These are phyloP conservation scores for Rhadinocentrus ornatus DNA, from an alignment of 2,797 vertebrate genomes.

Conservation along the genomic window DNA sequence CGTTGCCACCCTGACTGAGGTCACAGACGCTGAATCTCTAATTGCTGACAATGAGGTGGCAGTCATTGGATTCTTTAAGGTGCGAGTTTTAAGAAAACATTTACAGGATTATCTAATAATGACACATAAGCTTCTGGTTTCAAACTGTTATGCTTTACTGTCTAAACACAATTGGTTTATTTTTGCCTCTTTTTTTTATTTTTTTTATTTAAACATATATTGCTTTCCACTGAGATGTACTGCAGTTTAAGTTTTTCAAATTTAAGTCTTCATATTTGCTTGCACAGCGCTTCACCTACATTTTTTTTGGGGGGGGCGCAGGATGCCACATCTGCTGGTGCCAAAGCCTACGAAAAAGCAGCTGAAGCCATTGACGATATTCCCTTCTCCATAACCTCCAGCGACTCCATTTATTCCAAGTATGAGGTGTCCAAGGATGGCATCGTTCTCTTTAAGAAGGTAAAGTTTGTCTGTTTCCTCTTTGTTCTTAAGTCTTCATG, in stretches of 20 bases:
- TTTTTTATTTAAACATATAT: no score
- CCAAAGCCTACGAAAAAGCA: constrained; percentile 88
- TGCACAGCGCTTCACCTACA: neutral
- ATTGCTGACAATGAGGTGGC: constrained; percentile 91
- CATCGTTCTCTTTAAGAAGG: constrained; percentile 97
- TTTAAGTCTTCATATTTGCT: neutral
- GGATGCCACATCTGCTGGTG: constrained; percentile 85
- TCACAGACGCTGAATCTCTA: constrained; percentile 82
- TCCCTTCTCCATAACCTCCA: constrained; percentile 90
- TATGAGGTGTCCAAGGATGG: constrained; percentile 88
- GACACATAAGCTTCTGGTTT: neutral
- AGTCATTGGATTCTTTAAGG: constrained; percentile 98
- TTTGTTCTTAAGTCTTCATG: fast-evolving
- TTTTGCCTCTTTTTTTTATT: no score
- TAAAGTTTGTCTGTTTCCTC: constrained; percentile 53
- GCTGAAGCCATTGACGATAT: constrained; percentile 93
- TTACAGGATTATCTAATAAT: neutral
- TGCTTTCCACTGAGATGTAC: neutral
- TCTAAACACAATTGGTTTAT: neutral
- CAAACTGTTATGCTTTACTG: neutral
- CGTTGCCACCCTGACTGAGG: constrained; percentile 80
- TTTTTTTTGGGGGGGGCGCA: constrained; percentile 63
- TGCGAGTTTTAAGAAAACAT: constrained; percentile 51
- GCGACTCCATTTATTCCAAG: constrained; percentile 85
- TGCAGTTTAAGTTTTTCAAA: neutral